phyloP scores from a whole-genome alignment of 2,888 invertebrate genomes.

The Disparrhopalites patrizii region DNA sequence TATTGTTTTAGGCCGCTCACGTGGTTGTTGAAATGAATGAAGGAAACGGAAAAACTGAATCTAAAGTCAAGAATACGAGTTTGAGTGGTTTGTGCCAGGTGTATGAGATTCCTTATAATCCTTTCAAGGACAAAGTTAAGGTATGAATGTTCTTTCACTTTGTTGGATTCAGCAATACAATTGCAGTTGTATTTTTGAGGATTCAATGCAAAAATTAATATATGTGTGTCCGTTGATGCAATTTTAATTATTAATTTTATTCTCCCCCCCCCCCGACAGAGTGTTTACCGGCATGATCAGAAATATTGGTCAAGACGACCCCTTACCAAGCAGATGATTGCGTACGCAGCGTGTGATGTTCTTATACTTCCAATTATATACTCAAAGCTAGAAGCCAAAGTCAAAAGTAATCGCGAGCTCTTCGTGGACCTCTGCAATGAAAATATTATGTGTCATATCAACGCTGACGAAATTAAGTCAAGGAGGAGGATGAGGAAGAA shows the following conservation, averaged over 20 bases:
- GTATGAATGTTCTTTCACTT: slow-evolving; percentile 34
- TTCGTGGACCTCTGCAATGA: slow-evolving; percentile 83
- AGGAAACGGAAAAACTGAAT: slow-evolving; percentile 84
- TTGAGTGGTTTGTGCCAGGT: slow-evolving; percentile 85
- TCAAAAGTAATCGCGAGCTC: slow-evolving; percentile 59
- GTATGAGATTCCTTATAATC: slow-evolving; percentile 82
- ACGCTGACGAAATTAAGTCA: slow-evolving; percentile 77
- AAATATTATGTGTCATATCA: slow-evolving; percentile 76
- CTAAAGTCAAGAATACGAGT: slow-evolving; percentile 90
- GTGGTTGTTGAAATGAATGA: slow-evolving; percentile 67
- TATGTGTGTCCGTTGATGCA: not conserved
- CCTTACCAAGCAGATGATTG: slow-evolving; percentile 81
- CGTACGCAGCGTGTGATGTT: slow-evolving; percentile 86
- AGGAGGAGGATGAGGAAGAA: slow-evolving; percentile 86
- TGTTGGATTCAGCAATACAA: too few species aligned
- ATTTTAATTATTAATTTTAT: too few species aligned
- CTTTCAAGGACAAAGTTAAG: slow-evolving; percentile 74
- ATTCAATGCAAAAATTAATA: not conserved
- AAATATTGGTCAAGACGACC: slow-evolving; percentile 82
- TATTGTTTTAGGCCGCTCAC: slow-evolving; percentile 69
- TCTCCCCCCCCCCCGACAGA: too few species aligned
- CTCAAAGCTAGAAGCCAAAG: slow-evolving; percentile 54
- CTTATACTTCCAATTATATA: slow-evolving; percentile 72
- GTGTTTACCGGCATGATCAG: slow-evolving; percentile 78
- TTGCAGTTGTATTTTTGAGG: not conserved